Percentiles rank a stretch among this genome's conserved stretches.
These are phyloP conservation scores for Argentina silus DNA, from an alignment of 2,797 vertebrate species.

Conservation along the genomic window DNA sequence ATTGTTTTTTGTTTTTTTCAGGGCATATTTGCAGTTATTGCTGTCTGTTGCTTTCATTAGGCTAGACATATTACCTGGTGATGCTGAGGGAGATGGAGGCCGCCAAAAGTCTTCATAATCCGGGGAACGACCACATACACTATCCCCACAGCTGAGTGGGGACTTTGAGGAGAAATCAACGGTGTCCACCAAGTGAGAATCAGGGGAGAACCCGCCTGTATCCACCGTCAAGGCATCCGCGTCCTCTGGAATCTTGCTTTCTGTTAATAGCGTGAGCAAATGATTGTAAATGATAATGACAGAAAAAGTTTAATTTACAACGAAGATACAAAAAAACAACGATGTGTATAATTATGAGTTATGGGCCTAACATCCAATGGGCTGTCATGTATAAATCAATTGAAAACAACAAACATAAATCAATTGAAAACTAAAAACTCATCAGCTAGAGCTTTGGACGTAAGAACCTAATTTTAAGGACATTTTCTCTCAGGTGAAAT, in stretches of 20 bases:
- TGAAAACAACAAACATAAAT: too few species aligned
- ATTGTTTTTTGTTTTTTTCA: too few species aligned
- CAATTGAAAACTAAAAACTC: too few species aligned
- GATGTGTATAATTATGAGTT: not conserved
- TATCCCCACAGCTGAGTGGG: constrained; percentile 84
- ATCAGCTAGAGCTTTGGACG: too few species aligned
- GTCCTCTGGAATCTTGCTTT: constrained; percentile 64
- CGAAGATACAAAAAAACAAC: not conserved
- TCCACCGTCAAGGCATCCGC: constrained; percentile 59
- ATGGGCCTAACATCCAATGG: not conserved
- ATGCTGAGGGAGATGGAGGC: constrained; percentile 94
- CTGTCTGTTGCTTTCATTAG: not conserved
- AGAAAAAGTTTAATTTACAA: not conserved
- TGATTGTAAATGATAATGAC: not conserved
- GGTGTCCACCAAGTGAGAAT: constrained; percentile 76
- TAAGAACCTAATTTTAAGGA: too few species aligned
- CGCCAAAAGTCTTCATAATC: constrained; percentile 95
- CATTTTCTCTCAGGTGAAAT: too few species aligned
- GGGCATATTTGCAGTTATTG: too few species aligned
- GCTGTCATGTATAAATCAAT: not conserved
- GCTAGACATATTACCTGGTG: constrained; percentile 78
- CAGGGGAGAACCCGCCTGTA: constrained; percentile 79
- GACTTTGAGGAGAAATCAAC: constrained; percentile 83
- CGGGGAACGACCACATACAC: constrained; percentile 83
- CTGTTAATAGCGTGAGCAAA: constrained; percentile 51